phyloP scores from a whole-genome alignment of 1,140 invertebrate genomes.

The Sarcophaga bullata region DNA sequence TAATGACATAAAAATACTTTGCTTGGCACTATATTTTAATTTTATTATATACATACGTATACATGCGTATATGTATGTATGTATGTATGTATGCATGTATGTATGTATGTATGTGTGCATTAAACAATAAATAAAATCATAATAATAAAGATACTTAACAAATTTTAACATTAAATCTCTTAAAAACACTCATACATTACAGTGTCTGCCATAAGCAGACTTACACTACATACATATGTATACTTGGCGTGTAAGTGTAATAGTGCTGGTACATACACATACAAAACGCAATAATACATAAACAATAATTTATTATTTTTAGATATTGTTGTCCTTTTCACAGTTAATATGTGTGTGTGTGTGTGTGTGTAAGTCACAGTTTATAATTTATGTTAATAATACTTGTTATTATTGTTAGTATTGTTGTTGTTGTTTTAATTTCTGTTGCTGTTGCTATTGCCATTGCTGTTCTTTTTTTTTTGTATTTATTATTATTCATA shows the following conservation, averaged over 20 bases:
- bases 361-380: no score
- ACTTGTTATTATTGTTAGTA: not conserved
- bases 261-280: no score
- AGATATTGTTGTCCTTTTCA: no score
- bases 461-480: no score
- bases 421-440: no score
- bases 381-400: constrained; percentile 17
- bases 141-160: constrained; percentile 17
- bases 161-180: constrained; percentile 7
- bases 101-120: no score
- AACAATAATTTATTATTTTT: no score
- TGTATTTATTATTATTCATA: no score
- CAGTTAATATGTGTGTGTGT: not conserved
- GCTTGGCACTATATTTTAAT: not conserved
- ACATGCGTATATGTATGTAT: no score
- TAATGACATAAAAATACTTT: constrained; percentile 18
- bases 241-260: not conserved
- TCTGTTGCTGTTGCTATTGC: no score
- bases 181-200: not conserved
- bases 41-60: not conserved
- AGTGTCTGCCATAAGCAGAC: not conserved
- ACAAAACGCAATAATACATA: no score
- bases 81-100: no score
- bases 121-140: not conserved
- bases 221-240: not conserved